phyloP scores from a whole-genome alignment of 1,140 invertebrate species.

The Octopus sinensis region DNA sequence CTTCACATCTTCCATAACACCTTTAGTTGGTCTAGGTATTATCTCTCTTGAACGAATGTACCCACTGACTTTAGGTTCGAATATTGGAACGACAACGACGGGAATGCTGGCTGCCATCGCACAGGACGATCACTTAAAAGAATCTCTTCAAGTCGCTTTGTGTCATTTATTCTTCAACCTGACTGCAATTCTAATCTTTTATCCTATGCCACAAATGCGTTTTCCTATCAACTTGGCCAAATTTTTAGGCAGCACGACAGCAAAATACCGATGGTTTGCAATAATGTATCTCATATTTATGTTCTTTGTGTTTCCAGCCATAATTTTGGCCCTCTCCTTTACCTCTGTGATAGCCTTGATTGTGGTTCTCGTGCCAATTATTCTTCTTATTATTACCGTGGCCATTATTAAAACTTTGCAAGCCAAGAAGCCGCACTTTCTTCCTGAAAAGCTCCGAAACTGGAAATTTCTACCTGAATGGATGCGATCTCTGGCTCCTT shows the following conservation, averaged over 20 bases:
- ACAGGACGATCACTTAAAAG: conserved; percentile 45
- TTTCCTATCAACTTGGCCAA: conserved; percentile 62
- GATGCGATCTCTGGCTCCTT: conserved; percentile 38
- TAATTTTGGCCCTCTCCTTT: conserved; percentile 58
- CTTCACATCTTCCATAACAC: conserved; percentile 67
- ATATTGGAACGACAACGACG: conserved; percentile 67
- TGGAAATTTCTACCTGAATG: conserved; percentile 48
- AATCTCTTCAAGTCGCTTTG: conserved; percentile 64
- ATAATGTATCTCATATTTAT: conserved; percentile 62
- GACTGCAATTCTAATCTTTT: conserved; percentile 62
- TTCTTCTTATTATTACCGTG: conserved; percentile 34
- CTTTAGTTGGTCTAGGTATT: conserved; percentile 65
- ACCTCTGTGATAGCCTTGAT: conserved; percentile 44
- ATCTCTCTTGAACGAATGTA: conserved; percentile 65
- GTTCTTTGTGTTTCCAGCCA: conserved; percentile 61
- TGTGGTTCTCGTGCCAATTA: conserved; percentile 35
- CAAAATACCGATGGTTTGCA: conserved; percentile 64
- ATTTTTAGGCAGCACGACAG: conserved; percentile 60
- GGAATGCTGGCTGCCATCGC: conserved; percentile 62
- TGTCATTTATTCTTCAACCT: conserved; percentile 58
- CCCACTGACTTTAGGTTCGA: conserved; percentile 65
- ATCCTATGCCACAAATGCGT: conserved; percentile 63
- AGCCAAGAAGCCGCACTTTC: conserved; percentile 28
- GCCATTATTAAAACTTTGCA: conserved; percentile 45
- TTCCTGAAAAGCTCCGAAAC: conserved; percentile 39